phyloP scores from a whole-genome alignment of 2,888 invertebrate species.

The Galerucella pusilla region DNA sequence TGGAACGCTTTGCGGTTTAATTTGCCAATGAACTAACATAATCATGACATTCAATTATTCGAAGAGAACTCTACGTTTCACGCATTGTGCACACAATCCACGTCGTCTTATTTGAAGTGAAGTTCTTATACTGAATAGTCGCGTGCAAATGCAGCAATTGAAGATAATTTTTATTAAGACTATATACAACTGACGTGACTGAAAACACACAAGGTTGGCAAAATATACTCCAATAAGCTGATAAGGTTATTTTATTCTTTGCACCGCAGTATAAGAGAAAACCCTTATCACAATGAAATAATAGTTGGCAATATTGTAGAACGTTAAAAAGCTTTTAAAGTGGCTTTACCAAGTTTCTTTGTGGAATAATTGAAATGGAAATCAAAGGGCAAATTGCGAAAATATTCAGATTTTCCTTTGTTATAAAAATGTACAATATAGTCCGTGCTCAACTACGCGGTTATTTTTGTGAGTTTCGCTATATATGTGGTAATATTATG shows the following conservation, averaged over 20 bases:
- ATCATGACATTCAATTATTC: background rate
- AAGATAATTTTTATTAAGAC: constrained; percentile 55
- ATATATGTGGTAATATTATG: background rate
- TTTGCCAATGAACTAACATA: no score
- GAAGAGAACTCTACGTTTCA: background rate
- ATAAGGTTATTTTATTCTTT: constrained; percentile 39
- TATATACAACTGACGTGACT: constrained; percentile 51
- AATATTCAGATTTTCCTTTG: constrained; percentile 7
- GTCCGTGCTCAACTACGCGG: background rate
- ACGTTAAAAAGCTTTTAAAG: constrained; percentile 15
- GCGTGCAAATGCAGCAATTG: constrained; percentile 53
- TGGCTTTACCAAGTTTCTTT: constrained; percentile 13
- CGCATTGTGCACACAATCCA: background rate
- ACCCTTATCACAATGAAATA: constrained; percentile 33
- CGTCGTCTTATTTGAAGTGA: background rate
- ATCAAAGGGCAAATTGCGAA: background rate
- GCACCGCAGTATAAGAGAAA: constrained; percentile 28
- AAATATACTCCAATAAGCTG: constrained; percentile 47
- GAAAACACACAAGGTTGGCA: constrained; percentile 48
- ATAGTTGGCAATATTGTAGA: constrained; percentile 7
- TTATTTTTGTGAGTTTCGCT: background rate
- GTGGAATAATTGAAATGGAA: constrained; percentile 7
- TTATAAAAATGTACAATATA: background rate
- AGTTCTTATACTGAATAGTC: constrained; percentile 36
- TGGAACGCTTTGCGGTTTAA: no score